Evolutionary conservation across 1,140 invertebrate species (phyloP).

Genomic region (Hormaphis cornu): DNA sequence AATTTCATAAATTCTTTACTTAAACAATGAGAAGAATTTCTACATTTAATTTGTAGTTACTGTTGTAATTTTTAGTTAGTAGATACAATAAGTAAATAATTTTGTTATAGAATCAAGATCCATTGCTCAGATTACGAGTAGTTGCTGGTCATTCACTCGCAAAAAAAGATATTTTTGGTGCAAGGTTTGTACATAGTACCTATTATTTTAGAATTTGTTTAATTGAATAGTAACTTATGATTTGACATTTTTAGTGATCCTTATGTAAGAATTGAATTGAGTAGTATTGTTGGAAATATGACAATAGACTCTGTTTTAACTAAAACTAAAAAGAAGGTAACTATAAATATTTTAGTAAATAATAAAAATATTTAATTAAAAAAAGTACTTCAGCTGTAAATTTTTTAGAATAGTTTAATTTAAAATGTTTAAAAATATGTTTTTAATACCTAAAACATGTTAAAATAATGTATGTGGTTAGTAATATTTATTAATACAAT

Average conservation of each 20-base stretch:
- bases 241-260: conserved; percentile 69
- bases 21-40: too few species aligned
- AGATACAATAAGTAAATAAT: background rate
- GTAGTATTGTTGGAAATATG: conserved; percentile 69
- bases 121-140: conserved; percentile 41
- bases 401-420: too few species aligned
- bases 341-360: conserved; percentile 31
- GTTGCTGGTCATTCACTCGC: conserved; percentile 81
- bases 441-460: too few species aligned
- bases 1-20: too few species aligned
- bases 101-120: conserved; percentile 29
- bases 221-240: background rate
- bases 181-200: conserved; percentile 59
- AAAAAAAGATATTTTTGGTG: conserved; percentile 97
- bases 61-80: background rate
- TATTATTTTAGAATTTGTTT: background rate
- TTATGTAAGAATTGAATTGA: conserved; percentile 86
- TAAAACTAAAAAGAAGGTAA: conserved; percentile 93
- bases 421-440: too few species aligned
- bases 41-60: too few species aligned
- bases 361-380: too few species aligned
- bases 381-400: too few species aligned
- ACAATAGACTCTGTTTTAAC: conserved; percentile 86
- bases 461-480: too few species aligned
- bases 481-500: too few species aligned